Base-by-base conservation (phyloP, 92 coral and sea anemone genomes). In the Palythoa caribaeorum region DNA sequence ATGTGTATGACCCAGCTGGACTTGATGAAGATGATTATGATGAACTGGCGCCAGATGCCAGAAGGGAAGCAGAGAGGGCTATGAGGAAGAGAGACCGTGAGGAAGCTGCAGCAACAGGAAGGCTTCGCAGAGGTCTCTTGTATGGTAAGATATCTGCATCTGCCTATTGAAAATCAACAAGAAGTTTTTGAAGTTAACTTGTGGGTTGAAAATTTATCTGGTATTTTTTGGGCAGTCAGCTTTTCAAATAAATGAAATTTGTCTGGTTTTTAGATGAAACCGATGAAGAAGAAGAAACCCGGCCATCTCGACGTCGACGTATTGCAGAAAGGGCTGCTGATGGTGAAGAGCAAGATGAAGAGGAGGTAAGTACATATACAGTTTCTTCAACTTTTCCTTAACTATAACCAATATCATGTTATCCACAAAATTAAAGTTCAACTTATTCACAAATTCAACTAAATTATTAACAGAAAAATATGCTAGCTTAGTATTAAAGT, bases 31-130 rank as follows among this genome's bases (percentile, higher is more conserved):
- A 97, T 55, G 96, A 87, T 2, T 97, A 92, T 90, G 99, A 95
- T 83, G 96, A 95, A 13, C 59, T 97, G 91, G 96, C 85, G 3
- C 98, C 98, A 17, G 99, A 96, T 12, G 96, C 90, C 1, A 89
- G 99, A 68, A 88, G 86, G 20, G 99, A 92, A 15, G 99, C 99
- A 0, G 99, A 97, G 76, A 89, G 97, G 75, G 89, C 88, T 13
- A 97, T 97, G 99, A 92, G 98, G 47, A 97, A 94, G 86, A 91
- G 99, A 40, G 99, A 97, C 62, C 73, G 99, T 17, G 99, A 97
- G 74, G 96, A 90, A 14, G 98, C 99, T 1, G 98, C 97, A 47
- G 86, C 98, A 11, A 91, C 94, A 71, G 99, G 99, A 68, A 88
- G 99, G 13, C 90, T 97, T 13, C 93, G 96, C 28, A 88, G 98